phyloP scores from a whole-genome alignment of 2,797 vertebrate species.

The Hemitrygon akajei region DNA sequence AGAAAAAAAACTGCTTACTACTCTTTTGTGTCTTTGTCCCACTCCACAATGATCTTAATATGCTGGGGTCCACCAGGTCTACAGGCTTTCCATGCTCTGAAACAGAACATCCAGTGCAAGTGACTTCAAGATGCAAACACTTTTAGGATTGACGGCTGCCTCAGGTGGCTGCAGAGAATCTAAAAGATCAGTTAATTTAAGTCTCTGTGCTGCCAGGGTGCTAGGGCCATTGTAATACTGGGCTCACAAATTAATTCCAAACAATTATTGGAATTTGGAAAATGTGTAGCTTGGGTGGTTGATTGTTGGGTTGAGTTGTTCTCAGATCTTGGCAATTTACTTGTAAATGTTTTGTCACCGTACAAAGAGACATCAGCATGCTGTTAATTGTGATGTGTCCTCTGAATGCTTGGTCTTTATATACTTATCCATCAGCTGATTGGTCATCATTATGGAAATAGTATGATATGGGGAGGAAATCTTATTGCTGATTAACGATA shows the following conservation, averaged over 20 bases:
- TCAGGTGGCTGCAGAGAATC: background rate
- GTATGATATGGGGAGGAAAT: too few relatives aligned
- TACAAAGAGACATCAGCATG: too few relatives aligned
- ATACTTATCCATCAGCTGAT: too few relatives aligned
- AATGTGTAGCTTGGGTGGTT: too few relatives aligned
- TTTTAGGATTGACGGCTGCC: background rate
- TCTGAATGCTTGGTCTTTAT: too few relatives aligned
- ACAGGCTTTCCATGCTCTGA: conserved; percentile 89
- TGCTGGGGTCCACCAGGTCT: conserved; percentile 88
- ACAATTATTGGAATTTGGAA: background rate
- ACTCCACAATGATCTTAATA: conserved; percentile 94
- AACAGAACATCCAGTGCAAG: background rate
- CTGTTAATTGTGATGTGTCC: too few relatives aligned
- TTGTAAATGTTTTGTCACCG: too few relatives aligned
- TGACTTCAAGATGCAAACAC: background rate
- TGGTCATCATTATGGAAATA: too few relatives aligned
- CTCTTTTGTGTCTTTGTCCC: conserved; percentile 98
- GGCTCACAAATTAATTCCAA: background rate
- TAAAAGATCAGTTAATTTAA: background rate
- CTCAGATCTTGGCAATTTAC: too few relatives aligned
- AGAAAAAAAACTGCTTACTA: conserved; percentile 66
- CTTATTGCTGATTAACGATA: too few relatives aligned
- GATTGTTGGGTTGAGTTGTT: too few relatives aligned
- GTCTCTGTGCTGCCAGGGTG: too few relatives aligned
- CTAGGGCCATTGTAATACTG: background rate